Conservation (phyloP, 1,140 invertebrate species). For the Sinella curviseta region DNA sequence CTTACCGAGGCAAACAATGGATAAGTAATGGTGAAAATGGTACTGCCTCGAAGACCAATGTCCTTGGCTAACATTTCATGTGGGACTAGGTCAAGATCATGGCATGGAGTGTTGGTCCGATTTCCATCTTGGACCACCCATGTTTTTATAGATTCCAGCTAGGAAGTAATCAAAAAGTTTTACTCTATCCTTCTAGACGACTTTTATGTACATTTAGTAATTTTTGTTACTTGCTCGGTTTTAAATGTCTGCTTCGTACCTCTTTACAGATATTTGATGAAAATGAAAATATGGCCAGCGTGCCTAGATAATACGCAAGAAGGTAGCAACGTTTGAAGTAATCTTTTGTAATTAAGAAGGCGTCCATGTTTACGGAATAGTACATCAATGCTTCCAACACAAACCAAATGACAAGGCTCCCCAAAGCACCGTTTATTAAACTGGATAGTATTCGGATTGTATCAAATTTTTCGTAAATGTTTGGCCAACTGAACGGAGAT, state of each 20-base stretch:
- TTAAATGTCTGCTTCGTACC: background rate
- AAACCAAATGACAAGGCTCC: background rate
- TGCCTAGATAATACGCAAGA: background rate
- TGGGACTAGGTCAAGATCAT: background rate
- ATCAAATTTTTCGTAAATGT: background rate
- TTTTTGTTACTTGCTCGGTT: background rate
- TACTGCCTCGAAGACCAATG: background rate
- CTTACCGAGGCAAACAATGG: background rate
- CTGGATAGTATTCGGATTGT: background rate
- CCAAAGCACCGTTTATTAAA: background rate
- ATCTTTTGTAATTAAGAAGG: background rate
- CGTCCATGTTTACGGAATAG: conserved; percentile 17
- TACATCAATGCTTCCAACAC: background rate
- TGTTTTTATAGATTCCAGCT: background rate
- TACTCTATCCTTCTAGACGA: background rate
- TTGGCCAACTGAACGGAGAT: background rate
- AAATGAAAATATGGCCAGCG: background rate
- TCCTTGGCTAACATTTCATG: conserved; percentile 1
- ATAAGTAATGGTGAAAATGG: conserved; percentile 1
- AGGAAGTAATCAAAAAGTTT: too few relatives aligned
- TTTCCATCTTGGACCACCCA: background rate
- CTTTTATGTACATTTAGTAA: background rate
- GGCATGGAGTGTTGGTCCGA: background rate
- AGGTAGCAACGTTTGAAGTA: background rate
- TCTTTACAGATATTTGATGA: background rate